phyloP scores from a whole-genome alignment of 2,888 invertebrate species.

The Platypus cylindrus region DNA sequence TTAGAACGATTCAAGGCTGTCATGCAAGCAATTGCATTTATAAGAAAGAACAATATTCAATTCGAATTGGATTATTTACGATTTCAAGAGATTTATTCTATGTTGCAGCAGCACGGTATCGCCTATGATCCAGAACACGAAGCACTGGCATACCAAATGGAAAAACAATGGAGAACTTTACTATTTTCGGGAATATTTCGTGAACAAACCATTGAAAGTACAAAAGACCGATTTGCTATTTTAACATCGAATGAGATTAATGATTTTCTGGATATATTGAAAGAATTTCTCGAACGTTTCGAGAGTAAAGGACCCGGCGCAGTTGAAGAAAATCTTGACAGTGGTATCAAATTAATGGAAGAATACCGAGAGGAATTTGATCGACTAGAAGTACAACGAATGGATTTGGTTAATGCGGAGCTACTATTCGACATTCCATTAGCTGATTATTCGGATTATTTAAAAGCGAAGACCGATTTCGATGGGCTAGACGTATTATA shows the following conservation, averaged over 20 bases:
- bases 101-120: constrained; percentile 59
- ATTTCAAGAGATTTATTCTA: constrained; percentile 66
- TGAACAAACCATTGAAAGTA: constrained; percentile 55
- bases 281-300: constrained; percentile 61
- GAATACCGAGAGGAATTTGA: constrained; percentile 53
- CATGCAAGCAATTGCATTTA: constrained; percentile 66
- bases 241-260: constrained; percentile 65
- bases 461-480: constrained; percentile 49
- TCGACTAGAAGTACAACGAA: constrained; percentile 51
- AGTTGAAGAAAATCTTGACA: constrained; percentile 65
- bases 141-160: constrained; percentile 44
- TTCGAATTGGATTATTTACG: constrained; percentile 64
- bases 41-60: constrained; percentile 62
- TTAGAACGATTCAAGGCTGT: constrained; percentile 73
- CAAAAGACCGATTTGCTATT: constrained; percentile 77
- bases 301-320: constrained; percentile 66
- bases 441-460: constrained; percentile 68
- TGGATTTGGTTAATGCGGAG: constrained; percentile 58
- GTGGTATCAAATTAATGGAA: constrained; percentile 58
- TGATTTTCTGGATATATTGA: constrained; percentile 48
- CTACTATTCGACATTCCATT: constrained; percentile 77
- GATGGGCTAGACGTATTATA: constrained; percentile 58
- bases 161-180: constrained; percentile 56
- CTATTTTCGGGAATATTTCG: constrained; percentile 58
- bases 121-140: constrained; percentile 43